phyloP scores from a whole-genome alignment of 2,113 vertebrate species.

The Clarias magur region DNA sequence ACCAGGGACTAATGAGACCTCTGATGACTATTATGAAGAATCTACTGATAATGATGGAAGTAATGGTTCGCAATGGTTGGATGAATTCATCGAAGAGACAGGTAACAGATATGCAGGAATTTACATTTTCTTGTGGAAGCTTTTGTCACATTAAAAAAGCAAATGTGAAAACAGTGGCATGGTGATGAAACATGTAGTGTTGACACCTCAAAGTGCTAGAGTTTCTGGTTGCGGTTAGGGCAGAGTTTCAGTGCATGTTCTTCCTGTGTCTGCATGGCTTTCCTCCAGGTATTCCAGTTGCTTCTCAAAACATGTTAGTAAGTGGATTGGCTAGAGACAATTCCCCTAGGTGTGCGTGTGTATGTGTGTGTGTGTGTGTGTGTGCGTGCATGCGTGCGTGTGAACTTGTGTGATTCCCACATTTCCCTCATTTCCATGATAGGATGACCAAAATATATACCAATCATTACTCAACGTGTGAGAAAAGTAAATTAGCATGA shows the following conservation, averaged over 20 bases:
- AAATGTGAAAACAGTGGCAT: not conserved
- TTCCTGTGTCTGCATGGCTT: not conserved
- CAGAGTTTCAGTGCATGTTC: not conserved
- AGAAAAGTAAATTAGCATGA: too few species aligned
- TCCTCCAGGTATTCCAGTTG: not conserved
- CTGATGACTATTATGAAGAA: slow-evolving; percentile 1
- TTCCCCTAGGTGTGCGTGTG: not conserved
- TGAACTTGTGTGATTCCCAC: too few species aligned
- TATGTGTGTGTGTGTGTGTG: too few species aligned
- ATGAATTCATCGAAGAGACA: not conserved
- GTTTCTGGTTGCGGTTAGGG: not conserved
- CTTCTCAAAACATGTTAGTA: not conserved
- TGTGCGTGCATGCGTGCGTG: too few species aligned
- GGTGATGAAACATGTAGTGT: not conserved
- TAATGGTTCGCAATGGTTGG: not conserved
- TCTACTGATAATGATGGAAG: too few species aligned
- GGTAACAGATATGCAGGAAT: not conserved
- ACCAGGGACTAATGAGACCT: not conserved
- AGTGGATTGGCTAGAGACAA: not conserved
- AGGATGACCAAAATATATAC: too few species aligned
- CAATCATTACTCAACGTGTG: too few species aligned
- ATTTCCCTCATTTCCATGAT: too few species aligned
- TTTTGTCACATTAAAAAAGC: not conserved
- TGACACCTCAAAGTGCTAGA: not conserved
- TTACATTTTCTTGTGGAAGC: not conserved